Evolutionary conservation across 53 echinoderm and acorn worm genomes (phyloP).

Genomic region (Apostichopus leukothele): DNA sequence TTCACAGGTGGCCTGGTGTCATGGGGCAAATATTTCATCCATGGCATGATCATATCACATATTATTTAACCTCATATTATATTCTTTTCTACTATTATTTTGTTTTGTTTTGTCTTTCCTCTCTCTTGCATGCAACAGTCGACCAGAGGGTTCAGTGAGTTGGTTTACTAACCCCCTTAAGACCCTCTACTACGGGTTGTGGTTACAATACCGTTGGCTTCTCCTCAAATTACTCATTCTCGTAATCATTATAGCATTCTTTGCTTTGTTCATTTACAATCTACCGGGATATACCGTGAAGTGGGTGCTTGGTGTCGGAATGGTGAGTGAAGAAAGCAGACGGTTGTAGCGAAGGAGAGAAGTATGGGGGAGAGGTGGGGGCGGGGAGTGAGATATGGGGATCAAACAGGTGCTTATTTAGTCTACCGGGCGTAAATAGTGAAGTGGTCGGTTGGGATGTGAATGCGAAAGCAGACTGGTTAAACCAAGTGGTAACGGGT

Average conservation of each 20-base stretch:
- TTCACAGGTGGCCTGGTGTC: too few species aligned
- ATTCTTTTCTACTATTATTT: too few species aligned
- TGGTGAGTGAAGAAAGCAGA: too few species aligned
- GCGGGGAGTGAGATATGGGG: not conserved
- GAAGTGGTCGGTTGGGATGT: not conserved
- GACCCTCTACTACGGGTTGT: constrained; percentile 68
- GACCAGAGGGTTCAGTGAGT: constrained; percentile 68
- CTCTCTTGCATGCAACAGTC: constrained; percentile 51
- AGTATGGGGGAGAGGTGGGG: not conserved
- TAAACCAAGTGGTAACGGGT: not conserved
- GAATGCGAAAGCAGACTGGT: not conserved
- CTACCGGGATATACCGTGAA: constrained; percentile 55
- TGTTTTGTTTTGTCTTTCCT: not conserved
- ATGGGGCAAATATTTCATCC: too few species aligned
- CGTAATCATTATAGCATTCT: constrained; percentile 66
- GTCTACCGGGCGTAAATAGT: not conserved
- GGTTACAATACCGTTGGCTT: constrained; percentile 75
- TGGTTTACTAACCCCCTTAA: constrained; percentile 87
- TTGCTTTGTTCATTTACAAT: constrained; percentile 66
- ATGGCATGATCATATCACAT: too few species aligned
- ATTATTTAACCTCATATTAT: too few species aligned
- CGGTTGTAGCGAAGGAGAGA: too few species aligned
- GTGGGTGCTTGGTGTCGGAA: constrained; percentile 36
- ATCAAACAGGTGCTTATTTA: not conserved
- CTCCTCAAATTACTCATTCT: constrained; percentile 68